These are phyloP conservation scores for Anodontia alba DNA, from an alignment of 2,888 invertebrate genomes.

Conservation along the genomic window DNA sequence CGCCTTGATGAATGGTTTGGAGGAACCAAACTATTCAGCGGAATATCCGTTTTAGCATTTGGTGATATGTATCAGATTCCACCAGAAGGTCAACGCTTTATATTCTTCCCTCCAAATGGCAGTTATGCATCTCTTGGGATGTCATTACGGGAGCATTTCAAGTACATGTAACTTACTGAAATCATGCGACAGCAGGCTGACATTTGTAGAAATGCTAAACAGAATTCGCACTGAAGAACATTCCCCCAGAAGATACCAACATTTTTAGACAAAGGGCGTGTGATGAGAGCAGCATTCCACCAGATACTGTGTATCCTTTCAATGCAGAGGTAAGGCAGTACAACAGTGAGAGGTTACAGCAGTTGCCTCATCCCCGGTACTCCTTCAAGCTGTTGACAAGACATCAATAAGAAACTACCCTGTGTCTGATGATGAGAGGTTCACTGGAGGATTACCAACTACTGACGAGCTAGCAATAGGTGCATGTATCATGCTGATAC, in stretches of 20 bases:
- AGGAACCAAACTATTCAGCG: constrained; percentile 33
- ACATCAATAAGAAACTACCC: neutral
- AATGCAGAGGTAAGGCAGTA: neutral
- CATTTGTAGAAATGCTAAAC: constrained; percentile 54
- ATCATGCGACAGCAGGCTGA: constrained; percentile 56
- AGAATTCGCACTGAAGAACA: constrained; percentile 37
- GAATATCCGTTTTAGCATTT: constrained; percentile 44
- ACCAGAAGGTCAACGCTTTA: constrained; percentile 44
- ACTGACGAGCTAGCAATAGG: constrained; percentile 10
- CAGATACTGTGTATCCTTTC: neutral
- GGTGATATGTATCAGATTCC: constrained; percentile 57
- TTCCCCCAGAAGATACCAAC: constrained; percentile 19
- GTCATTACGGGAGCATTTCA: constrained; percentile 44
- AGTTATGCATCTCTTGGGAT: constrained; percentile 28
- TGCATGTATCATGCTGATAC: constrained; percentile 38
- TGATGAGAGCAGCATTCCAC: neutral
- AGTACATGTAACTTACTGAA: constrained; percentile 44
- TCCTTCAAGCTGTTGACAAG: neutral
- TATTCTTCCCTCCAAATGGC: constrained; percentile 26
- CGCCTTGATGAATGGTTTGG: too few species aligned
- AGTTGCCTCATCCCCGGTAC: neutral
- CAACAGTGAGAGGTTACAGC: neutral
- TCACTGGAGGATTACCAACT: neutral
- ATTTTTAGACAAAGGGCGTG: neutral
- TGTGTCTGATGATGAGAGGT: neutral